Evolutionary conservation across 2,888 invertebrate species (phyloP).

Genomic region (Brachyptera putata): DNA sequence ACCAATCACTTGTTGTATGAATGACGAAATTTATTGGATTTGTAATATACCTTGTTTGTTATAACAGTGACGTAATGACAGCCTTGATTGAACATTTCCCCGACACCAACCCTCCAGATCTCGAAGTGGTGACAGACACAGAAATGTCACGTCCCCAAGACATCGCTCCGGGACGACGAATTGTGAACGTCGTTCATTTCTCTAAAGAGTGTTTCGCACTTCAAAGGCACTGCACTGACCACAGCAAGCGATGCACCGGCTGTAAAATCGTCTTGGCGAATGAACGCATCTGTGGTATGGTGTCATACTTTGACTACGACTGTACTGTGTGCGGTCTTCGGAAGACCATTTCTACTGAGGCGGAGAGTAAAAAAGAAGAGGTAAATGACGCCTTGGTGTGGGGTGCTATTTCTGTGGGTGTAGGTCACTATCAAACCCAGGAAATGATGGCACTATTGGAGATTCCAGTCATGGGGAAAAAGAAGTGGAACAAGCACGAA

Average conservation of each 20-base stretch:
- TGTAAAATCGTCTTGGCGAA: neutral
- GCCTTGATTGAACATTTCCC: slow-evolving; percentile 6
- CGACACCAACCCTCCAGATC: neutral
- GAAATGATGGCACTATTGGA: neutral
- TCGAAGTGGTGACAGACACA: too few species aligned
- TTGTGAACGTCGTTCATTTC: neutral
- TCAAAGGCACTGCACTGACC: neutral
- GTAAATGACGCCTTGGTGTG: neutral
- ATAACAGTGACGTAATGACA: too few species aligned
- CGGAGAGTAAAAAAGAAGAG: neutral
- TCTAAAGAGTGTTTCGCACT: too few species aligned
- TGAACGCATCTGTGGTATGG: neutral
- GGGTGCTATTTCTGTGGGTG: neutral
- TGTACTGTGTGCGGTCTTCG: neutral
- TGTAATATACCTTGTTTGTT: too few species aligned
- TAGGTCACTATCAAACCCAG: neutral
- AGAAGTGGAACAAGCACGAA: neutral
- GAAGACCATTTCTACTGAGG: neutral
- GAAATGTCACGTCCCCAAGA: neutral
- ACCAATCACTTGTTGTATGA: too few species aligned
- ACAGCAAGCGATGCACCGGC: neutral
- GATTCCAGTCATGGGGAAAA: neutral
- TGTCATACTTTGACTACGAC: neutral
- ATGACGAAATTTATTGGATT: too few species aligned
- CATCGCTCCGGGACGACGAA: neutral